These are phyloP conservation scores for Gymnosoma rotundatum DNA, from an alignment of 2,888 invertebrate species.

Conservation along the genomic window DNA sequence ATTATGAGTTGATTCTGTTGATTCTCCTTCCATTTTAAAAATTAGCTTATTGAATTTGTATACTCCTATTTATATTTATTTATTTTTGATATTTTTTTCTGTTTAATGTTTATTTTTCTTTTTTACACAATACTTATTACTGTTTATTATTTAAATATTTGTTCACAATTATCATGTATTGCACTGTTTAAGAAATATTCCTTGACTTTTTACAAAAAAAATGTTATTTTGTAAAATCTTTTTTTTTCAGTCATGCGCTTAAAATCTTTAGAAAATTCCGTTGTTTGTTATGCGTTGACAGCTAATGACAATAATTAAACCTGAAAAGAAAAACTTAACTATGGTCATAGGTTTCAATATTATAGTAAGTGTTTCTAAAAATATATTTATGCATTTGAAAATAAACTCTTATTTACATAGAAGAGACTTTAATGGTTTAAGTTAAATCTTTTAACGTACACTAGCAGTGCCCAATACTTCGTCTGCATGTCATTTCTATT, in stretches of 20 bases:
- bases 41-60: not conserved
- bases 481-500: too few species aligned
- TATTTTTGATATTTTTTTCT: not conserved
- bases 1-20: constrained; percentile 79
- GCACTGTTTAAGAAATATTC: too few species aligned
- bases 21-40: constrained; percentile 79
- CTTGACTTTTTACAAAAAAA: too few species aligned
- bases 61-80: too few species aligned
- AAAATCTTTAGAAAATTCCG: constrained; percentile 2
- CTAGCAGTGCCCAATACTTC: too few species aligned
- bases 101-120: not conserved
- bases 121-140: not conserved
- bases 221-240: not conserved
- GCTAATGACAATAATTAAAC: not conserved
- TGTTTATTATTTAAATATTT: not conserved
- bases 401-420: too few species aligned
- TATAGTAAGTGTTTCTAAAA: too few species aligned
- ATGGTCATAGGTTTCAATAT: not conserved
- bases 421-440: too few species aligned
- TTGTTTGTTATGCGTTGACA: not conserved
- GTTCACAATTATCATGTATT: too few species aligned
- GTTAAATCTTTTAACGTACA: too few species aligned
- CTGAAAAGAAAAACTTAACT: constrained; percentile 11
- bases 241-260: not conserved
- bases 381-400: too few species aligned